Conservation (phyloP, 2,113 vertebrate genomes). For the Pterocles burchelli region DNA sequence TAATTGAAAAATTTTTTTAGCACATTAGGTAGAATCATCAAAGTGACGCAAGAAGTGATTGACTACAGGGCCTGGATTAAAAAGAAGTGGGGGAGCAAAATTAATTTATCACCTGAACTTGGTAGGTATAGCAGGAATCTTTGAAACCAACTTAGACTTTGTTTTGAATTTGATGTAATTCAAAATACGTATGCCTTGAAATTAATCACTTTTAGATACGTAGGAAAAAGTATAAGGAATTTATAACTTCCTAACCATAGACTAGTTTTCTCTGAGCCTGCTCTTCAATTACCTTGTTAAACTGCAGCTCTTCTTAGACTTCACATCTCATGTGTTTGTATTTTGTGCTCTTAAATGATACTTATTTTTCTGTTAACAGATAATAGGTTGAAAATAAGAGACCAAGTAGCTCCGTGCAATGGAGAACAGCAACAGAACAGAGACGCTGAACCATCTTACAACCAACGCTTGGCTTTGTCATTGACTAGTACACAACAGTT, state of each 20-base stretch:
- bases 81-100: constrained; percentile 85
- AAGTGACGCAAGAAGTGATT: constrained; percentile 94
- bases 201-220: background rate
- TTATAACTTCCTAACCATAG: background rate
- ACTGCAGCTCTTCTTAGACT: background rate
- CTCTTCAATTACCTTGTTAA: constrained; percentile 18
- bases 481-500: constrained; percentile 86
- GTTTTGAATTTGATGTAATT: constrained; percentile 9
- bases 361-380: constrained; percentile 60
- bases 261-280: background rate
- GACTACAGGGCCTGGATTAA: constrained; percentile 96
- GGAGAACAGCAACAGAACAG: constrained; percentile 77
- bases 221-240: background rate
- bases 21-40: constrained; percentile 94
- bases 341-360: constrained; percentile 15
- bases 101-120: constrained; percentile 59
- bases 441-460: constrained; percentile 78
- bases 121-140: constrained; percentile 70
- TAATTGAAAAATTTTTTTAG: constrained; percentile 70
- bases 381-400: constrained; percentile 73
- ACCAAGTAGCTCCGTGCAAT: constrained; percentile 53
- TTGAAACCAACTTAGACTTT: background rate
- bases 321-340: background rate
- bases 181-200: background rate
- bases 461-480: constrained; percentile 85